Conservation (phyloP, 2,113 vertebrate species). For the Butastur rufipennis region DNA sequence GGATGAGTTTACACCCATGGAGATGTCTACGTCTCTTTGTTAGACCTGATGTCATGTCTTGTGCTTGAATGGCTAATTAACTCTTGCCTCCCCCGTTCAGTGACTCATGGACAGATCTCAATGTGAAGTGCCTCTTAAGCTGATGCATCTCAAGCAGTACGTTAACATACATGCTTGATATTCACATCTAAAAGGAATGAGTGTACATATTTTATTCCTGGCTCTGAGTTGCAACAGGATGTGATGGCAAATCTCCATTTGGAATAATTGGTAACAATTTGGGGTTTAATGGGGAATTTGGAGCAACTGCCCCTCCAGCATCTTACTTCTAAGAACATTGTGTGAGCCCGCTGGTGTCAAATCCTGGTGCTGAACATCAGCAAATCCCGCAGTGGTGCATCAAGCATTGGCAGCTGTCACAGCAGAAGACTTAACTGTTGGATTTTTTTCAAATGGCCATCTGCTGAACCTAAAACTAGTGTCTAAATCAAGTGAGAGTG, state of each 20-base stretch:
- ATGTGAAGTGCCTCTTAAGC: neutral
- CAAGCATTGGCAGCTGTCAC: fast-evolving
- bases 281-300: neutral
- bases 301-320: neutral
- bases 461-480: neutral
- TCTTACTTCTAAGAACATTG: neutral
- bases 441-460: neutral
- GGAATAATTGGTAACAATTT: neutral
- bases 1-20: neutral
- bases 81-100: neutral
- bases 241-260: neutral
- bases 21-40: neutral
- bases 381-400: neutral
- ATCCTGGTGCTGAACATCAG: neutral
- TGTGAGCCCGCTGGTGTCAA: neutral
- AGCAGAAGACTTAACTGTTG: neutral
- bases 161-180: neutral
- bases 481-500: neutral
- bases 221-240: neutral
- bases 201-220: neutral
- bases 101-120: neutral
- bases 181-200: neutral
- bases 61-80: neutral
- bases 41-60: neutral
- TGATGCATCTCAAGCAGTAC: neutral